Evolutionary conservation across 92 coral and sea anemone species (phyloP).

Genomic region (Epizoanthus scotinus): DNA sequence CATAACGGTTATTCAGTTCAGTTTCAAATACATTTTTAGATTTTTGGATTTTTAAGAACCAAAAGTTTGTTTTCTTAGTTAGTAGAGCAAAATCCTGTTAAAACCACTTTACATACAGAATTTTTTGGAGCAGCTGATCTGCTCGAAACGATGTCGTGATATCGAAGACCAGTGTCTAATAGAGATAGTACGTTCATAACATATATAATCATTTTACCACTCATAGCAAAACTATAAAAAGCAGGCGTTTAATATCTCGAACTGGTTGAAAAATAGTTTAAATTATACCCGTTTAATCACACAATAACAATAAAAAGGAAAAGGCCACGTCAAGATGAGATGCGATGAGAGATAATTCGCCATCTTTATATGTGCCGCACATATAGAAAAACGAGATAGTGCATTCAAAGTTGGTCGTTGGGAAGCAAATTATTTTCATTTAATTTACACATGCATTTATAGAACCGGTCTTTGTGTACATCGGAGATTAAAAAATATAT

Average conservation of each 20-base stretch:
- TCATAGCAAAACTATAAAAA: neutral
- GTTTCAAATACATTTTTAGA: neutral
- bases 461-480: too few relatives aligned
- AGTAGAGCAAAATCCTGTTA: neutral
- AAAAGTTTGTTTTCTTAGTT: neutral
- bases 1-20: neutral
- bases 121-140: neutral
- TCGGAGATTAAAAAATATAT: too few relatives aligned
- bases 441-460: too few relatives aligned
- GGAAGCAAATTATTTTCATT: too few relatives aligned
- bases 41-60: neutral
- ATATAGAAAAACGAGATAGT: too few relatives aligned
- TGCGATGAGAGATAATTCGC: neutral
- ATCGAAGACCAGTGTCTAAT: neutral
- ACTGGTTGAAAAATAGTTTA: neutral
- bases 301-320: neutral
- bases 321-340: slow-evolving; percentile 1
- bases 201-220: neutral
- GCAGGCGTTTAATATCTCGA: slow-evolving; percentile 1
- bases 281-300: neutral
- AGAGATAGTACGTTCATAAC: neutral
- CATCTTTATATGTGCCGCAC: neutral
- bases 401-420: too few relatives aligned
- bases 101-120: neutral
- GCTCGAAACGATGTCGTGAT: neutral